phyloP scores from a whole-genome alignment of 2,797 vertebrate genomes.

The Synaphobranchus kaupii region DNA sequence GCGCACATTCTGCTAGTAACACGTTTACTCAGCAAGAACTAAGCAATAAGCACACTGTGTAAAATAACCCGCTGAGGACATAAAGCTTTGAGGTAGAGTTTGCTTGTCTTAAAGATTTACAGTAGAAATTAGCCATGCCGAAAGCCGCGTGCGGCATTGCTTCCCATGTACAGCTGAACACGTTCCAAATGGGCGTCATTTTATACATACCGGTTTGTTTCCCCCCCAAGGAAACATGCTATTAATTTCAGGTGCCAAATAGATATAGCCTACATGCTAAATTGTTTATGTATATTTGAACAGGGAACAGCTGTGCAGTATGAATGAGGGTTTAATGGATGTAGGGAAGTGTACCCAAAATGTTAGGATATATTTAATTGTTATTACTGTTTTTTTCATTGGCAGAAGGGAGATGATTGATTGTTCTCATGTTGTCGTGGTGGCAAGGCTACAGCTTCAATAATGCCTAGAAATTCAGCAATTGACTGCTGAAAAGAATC shows the following conservation, averaged over 20 bases:
- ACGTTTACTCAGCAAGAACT: not conserved
- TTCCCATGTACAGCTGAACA: not conserved
- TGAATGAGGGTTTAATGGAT: not conserved
- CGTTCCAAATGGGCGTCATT: not conserved
- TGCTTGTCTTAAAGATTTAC: not conserved
- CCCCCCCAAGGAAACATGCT: not conserved
- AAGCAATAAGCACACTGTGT: not conserved
- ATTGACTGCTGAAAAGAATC: not conserved
- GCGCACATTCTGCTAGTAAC: not conserved
- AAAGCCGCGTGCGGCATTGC: not conserved
- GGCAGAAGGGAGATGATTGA: not conserved
- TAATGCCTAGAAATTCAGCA: not conserved
- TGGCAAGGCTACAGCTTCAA: not conserved
- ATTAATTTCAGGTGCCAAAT: not conserved
- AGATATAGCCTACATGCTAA: not conserved
- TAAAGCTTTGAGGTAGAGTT: not conserved
- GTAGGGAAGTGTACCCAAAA: not conserved
- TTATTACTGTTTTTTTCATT: not conserved
- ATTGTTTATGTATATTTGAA: not conserved
- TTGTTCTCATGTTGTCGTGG: not conserved
- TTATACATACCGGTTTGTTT: not conserved
- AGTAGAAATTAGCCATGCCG: not conserved
- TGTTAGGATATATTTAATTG: not conserved
- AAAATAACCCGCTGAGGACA: not conserved
- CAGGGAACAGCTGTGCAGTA: not conserved